Evolutionary conservation across 2,113 vertebrate genomes (phyloP).

Genomic region (Pyrgilauda ruficollis): DNA sequence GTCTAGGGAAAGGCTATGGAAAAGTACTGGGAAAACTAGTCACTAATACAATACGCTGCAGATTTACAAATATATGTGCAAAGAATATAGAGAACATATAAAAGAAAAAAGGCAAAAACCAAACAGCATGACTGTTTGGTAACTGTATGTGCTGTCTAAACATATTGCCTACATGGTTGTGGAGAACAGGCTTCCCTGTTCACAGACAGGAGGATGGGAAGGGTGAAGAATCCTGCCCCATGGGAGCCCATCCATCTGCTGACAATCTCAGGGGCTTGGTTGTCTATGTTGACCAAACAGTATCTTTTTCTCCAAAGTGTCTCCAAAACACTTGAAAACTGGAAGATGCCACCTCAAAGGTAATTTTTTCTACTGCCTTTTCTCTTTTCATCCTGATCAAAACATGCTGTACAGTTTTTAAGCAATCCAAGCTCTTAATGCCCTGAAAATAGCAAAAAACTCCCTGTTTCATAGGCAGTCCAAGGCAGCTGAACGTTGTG

Average conservation of each 20-base stretch:
- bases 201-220: neutral
- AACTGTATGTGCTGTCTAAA: neutral
- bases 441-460: neutral
- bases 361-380: neutral
- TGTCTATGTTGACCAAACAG: neutral
- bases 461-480: neutral
- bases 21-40: neutral
- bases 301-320: neutral
- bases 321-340: neutral
- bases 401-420: neutral
- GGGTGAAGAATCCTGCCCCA: neutral
- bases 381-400: neutral
- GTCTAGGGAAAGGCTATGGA: neutral
- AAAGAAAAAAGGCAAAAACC: neutral
- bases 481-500: neutral
- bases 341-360: neutral
- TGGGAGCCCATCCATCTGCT: neutral
- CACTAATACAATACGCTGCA: neutral
- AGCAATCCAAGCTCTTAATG: neutral
- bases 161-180: accelerated
- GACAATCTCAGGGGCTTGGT: neutral
- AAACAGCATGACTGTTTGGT: neutral
- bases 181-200: neutral
- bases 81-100: neutral
- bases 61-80: neutral